Conservation (phyloP, 1,140 invertebrate species). For the Ruditapes philippinarum region DNA sequence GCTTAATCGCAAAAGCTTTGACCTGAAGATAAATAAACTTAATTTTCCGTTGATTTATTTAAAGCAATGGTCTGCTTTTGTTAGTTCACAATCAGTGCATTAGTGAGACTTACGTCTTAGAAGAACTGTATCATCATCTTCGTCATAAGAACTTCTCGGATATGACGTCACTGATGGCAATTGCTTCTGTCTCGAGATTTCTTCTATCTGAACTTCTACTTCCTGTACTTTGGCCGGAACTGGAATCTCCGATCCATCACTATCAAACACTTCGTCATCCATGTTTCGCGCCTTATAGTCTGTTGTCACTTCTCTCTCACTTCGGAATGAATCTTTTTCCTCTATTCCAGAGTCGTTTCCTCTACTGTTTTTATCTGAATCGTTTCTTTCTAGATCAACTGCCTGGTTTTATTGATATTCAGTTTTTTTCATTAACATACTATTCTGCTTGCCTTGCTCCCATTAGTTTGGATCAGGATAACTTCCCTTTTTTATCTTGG, state of each 20-base stretch:
- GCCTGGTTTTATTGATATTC: too few relatives aligned
- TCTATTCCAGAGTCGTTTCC: conserved; percentile 48
- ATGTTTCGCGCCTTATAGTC: neutral
- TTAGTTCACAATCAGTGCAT: too few relatives aligned
- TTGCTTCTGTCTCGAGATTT: conserved; percentile 33
- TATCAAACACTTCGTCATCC: conserved; percentile 57
- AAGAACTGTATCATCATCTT: conserved; percentile 1
- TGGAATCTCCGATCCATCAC: conserved; percentile 47
- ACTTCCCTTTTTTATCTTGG: too few relatives aligned
- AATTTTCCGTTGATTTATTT: too few relatives aligned
- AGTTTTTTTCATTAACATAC: too few relatives aligned
- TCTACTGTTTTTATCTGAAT: conserved; percentile 58
- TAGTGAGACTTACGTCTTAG: conserved; percentile 22
- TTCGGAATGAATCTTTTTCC: conserved; percentile 43
- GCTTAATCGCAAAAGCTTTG: too few relatives aligned
- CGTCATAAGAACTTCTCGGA: conserved; percentile 4
- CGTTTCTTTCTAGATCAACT: conserved; percentile 47
- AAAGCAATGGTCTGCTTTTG: too few relatives aligned
- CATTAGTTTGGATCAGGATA: too few relatives aligned
- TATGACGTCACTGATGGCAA: conserved; percentile 41
- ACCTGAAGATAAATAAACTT: too few relatives aligned
- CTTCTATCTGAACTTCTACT: conserved; percentile 55
- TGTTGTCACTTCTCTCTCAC: neutral
- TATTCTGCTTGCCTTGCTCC: too few relatives aligned
- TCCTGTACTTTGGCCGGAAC: neutral